Evolutionary conservation across 1,140 invertebrate species (phyloP).

Genomic region (Diachasma alloeum): DNA sequence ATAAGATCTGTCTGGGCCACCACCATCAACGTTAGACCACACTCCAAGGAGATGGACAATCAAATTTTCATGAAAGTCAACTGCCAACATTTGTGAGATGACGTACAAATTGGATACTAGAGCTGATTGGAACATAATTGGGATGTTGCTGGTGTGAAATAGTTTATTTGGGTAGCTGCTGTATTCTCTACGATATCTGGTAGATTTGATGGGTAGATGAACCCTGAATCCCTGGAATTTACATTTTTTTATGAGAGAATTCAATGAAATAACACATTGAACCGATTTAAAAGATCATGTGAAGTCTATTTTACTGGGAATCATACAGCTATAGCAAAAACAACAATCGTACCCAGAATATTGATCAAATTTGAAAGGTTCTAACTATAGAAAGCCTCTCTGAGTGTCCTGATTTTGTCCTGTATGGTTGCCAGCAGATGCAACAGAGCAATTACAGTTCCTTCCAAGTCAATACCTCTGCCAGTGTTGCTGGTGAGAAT

Average conservation of each 20-base stretch:
- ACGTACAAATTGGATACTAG: slow-evolving; percentile 99
- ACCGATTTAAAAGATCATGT: no score
- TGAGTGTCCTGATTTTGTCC: slow-evolving; percentile 96
- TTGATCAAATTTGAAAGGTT: slow-evolving; percentile 99
- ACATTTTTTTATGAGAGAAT: no score
- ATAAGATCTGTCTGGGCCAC: slow-evolving; percentile 94
- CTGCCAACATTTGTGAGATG: slow-evolving; percentile 98
- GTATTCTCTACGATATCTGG: slow-evolving; percentile 98
- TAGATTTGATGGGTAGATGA: slow-evolving; percentile 98
- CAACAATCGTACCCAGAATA: slow-evolving; percentile 94
- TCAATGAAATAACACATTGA: slow-evolving; percentile 7
- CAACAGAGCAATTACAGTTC: slow-evolving; percentile 96
- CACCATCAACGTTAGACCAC: slow-evolving; percentile 97
- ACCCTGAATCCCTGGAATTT: slow-evolving; percentile 94
- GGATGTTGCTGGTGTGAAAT: slow-evolving; percentile 99
- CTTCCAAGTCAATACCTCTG: slow-evolving; percentile 98
- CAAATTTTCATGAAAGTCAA: slow-evolving; percentile 98
- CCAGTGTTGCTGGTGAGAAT: slow-evolving; percentile 99
- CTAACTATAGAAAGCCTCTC: slow-evolving; percentile 99
- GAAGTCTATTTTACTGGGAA: slow-evolving; percentile 97
- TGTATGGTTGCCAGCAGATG: slow-evolving; percentile 95
- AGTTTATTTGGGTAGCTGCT: slow-evolving; percentile 99
- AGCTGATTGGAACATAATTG: slow-evolving; percentile 98
- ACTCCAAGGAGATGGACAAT: slow-evolving; percentile 98
- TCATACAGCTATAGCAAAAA: slow-evolving; percentile 99